Evolutionary conservation across 2,113 vertebrate species (phyloP).

Genomic region (Tetrao urogallus): DNA sequence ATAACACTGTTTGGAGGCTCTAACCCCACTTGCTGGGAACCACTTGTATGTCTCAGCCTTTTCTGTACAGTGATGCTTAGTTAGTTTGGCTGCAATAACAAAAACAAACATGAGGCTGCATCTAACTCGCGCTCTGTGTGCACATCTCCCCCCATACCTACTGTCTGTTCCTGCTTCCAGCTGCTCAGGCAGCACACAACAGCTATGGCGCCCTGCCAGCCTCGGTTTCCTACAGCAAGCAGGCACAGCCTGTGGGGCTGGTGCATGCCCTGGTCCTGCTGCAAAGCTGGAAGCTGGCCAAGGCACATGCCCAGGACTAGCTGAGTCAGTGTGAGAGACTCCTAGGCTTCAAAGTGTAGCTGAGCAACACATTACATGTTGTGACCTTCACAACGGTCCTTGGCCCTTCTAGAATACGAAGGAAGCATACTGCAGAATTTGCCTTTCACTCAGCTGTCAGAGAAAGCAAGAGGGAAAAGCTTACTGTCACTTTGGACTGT

Average conservation of each 20-base stretch:
- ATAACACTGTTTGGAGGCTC: neutral
- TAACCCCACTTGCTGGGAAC: neutral
- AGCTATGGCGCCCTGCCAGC: neutral
- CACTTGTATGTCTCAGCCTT: neutral
- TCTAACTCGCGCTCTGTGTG: neutral
- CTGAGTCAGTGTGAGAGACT: neutral
- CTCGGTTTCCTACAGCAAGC: neutral
- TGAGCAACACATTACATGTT: neutral
- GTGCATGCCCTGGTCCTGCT: neutral
- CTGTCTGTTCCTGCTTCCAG: accelerated
- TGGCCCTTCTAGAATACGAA: neutral
- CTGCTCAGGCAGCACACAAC: neutral
- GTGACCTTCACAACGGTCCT: neutral
- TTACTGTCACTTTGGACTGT: neutral
- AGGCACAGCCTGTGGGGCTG: neutral
- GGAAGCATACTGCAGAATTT: neutral
- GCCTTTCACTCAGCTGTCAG: neutral
- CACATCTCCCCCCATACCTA: neutral
- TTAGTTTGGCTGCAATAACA: neutral
- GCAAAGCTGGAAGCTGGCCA: neutral
- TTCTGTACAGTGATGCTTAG: neutral
- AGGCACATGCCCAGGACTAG: neutral
- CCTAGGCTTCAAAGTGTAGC: neutral
- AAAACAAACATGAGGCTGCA: neutral
- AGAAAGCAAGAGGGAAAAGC: neutral